These are phyloP conservation scores for Orius insidiosus DNA, from an alignment of 1,140 invertebrate species.

Conservation along the genomic window DNA sequence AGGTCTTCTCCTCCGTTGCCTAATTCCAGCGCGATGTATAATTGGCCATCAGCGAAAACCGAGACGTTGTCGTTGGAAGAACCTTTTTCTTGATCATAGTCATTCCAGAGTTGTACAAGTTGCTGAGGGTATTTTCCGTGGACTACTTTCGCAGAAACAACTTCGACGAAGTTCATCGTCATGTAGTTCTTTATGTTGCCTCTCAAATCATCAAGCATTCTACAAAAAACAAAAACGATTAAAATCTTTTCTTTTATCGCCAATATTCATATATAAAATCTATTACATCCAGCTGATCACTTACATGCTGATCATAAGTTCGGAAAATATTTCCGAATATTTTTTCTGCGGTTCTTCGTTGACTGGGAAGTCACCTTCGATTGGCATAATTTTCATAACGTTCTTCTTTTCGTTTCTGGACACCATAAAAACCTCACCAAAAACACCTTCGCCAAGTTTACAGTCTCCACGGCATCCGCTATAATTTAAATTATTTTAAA, in stretches of 20 bases:
- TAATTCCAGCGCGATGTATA: slow-evolving; percentile 68
- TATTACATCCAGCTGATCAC: no score
- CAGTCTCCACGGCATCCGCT: no score
- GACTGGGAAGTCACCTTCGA: slow-evolving; percentile 51
- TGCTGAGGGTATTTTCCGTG: slow-evolving; percentile 53
- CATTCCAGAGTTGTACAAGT: slow-evolving; percentile 62
- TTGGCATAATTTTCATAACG: slow-evolving; percentile 73
- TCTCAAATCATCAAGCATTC: slow-evolving; percentile 54
- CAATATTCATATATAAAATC: no score
- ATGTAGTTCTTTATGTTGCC: slow-evolving; percentile 31
- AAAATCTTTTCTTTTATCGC: no score
- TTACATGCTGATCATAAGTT: slow-evolving; percentile 72
- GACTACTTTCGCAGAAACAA: slow-evolving; percentile 28
- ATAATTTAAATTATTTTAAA: no score
- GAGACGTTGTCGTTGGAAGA: slow-evolving; percentile 68
- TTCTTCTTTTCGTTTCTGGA: slow-evolving; percentile 29
- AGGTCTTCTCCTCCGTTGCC: slow-evolving; percentile 63
- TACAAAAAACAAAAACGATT: slow-evolving; percentile 22
- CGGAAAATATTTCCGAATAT: slow-evolving; percentile 69
- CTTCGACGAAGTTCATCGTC: slow-evolving; percentile 32
- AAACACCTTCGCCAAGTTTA: slow-evolving; percentile 86
- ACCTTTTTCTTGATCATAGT: slow-evolving; percentile 44
- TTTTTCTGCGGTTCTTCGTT: slow-evolving; percentile 78
- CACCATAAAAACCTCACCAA: slow-evolving; percentile 74
- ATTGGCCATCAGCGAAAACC: slow-evolving; percentile 47